phyloP scores from a whole-genome alignment of 37 sponge, comb jelly and placozoan species.

The Amphimedon queenslandica region DNA sequence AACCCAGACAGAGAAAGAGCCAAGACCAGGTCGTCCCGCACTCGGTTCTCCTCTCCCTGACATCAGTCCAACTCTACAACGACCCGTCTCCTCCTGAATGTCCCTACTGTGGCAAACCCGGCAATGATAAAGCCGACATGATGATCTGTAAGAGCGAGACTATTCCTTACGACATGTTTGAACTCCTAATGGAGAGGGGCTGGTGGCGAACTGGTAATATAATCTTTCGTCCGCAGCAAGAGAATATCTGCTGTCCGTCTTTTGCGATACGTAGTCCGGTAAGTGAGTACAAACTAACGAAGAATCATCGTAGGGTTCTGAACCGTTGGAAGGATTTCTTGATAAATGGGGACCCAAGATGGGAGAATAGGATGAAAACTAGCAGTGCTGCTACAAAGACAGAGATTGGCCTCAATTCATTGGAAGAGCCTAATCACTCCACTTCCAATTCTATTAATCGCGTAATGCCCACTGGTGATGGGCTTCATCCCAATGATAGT shows the following conservation, averaged over 20 bases:
- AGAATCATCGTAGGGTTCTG: constrained; percentile 26
- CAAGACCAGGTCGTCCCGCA: too few relatives aligned
- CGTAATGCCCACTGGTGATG: background rate
- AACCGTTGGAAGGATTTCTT: constrained; percentile 20
- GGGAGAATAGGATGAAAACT: constrained; percentile 10
- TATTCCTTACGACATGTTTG: constrained; percentile 9
- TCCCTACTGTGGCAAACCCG: constrained; percentile 36
- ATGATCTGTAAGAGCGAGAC: constrained; percentile 5
- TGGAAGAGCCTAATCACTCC: background rate
- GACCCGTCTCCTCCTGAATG: constrained; percentile 14
- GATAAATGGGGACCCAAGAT: constrained; percentile 23
- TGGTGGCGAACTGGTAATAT: constrained; percentile 61
- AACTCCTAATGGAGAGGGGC: constrained; percentile 28
- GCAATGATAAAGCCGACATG: constrained; percentile 9
- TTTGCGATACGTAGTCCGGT: constrained; percentile 17
- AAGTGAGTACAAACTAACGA: constrained; percentile 15
- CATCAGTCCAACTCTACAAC: background rate
- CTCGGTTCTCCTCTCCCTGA: too few relatives aligned
- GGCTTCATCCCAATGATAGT: background rate
- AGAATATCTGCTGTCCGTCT: constrained; percentile 42
- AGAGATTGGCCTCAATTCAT: background rate
- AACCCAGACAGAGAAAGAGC: too few relatives aligned
- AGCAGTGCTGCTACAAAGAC: too few relatives aligned
- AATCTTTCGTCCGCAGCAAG: constrained; percentile 17
- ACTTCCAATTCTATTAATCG: background rate